Base-by-base conservation (phyloP, 2,888 invertebrate genomes). In the Trachelus troglodyta region DNA sequence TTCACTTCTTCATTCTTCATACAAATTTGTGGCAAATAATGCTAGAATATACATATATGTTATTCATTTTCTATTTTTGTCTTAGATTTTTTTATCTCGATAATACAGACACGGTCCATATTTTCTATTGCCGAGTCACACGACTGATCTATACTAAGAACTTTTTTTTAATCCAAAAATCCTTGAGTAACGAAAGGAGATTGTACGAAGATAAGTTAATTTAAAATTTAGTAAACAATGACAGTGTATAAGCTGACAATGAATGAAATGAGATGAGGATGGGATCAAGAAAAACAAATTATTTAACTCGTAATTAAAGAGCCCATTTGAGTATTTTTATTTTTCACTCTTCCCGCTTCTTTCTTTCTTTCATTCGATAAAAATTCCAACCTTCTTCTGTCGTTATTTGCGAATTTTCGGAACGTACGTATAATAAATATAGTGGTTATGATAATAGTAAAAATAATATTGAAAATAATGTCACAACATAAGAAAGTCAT, bases 101-200 rank as follows among this genome's bases (percentile, higher is more conserved):
- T 56, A 23, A 23, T 23, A 56, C 2, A 56, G 23, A 56, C 56
- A 56, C 56, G 23, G 23, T 56, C 56, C 56, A 56, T 56, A 56
- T 23, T 23, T 56, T 56, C 56, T 56, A 56, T 23, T 56, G 56
- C 56, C 56, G 77, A 77, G 80, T 81, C 78, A 81, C 83, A 82
- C 78, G 79, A 83, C 81, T 84, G 84, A 84, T 82, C 80, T 82
- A 82, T 81, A 80, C 81, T 83, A 83, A 77, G 81, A 77, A 81
- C 81, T 82, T 84, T 68, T 68, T 56, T 56, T 56, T 56, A 56
- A 56, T 23, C 56, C 23, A 23, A 56, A 56, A 56, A 56, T 23
- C 6, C 9, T 56, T 56, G 56, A 56, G 56, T 23, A 56, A 56
- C 56, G 56, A 56, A 56, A 23, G 56, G 56, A 56, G 56, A 23